A percentile compares a stretch with the other conserved stretches of the same genome.
Conservation (phyloP, 2,113 vertebrate genomes). For the Rhadina sibilatrix region DNA sequence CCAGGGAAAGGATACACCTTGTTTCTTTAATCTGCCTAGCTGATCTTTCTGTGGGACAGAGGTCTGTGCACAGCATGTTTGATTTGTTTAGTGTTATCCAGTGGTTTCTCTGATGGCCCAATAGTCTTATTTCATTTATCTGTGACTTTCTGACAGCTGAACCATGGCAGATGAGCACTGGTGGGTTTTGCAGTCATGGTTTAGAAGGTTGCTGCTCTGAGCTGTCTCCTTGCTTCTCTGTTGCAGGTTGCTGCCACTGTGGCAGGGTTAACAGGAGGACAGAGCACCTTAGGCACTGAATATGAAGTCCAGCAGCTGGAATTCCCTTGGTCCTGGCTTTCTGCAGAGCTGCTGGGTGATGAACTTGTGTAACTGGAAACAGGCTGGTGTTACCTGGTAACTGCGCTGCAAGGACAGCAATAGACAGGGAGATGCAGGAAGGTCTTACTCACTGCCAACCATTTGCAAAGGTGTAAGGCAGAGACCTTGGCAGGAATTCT, state of each 20-base stretch:
- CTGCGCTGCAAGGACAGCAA: neutral
- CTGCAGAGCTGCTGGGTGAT: neutral
- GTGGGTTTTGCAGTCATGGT: fast-evolving
- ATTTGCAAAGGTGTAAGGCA: neutral
- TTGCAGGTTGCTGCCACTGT: neutral
- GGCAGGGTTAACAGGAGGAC: neutral
- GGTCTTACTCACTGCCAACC: neutral
- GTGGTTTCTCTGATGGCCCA: neutral
- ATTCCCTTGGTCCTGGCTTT: neutral
- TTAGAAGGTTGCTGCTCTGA: neutral
- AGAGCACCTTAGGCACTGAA: neutral
- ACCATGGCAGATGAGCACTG: neutral
- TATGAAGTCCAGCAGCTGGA: neutral
- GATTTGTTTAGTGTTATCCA: neutral
- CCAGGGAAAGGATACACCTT: neutral
- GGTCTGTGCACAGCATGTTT: neutral
- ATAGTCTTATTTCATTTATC: neutral
- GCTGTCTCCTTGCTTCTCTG: neutral
- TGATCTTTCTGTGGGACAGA: neutral
- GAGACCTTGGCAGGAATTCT: neutral
- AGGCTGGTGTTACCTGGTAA: neutral
- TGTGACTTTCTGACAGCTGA: neutral
- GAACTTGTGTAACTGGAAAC: neutral
- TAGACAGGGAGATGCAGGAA: neutral
- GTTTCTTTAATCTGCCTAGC: neutral